Evolutionary conservation across 2,888 invertebrate species (phyloP).

Genomic region (Synergus japonicus): DNA sequence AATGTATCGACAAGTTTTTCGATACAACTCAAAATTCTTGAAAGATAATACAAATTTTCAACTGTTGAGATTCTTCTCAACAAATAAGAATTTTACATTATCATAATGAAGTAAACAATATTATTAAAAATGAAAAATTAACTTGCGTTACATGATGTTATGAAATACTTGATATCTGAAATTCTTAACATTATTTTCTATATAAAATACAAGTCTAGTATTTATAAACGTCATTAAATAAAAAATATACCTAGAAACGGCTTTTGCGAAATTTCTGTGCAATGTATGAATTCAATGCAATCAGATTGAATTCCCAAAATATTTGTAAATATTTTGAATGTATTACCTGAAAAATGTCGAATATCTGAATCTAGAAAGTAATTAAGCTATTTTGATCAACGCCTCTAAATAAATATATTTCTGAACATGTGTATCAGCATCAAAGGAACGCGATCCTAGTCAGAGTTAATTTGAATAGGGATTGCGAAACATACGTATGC

Average conservation of each 20-base stretch:
- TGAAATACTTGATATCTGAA: too few species aligned
- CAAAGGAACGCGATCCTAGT: conserved; percentile 52
- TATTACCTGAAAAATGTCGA: conserved; percentile 5
- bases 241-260: too few species aligned
- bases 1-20: too few species aligned
- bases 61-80: too few species aligned
- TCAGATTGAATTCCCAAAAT: conserved; percentile 22
- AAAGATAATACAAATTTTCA: not conserved
- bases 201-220: too few species aligned
- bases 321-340: conserved; percentile 2
- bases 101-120: too few species aligned
- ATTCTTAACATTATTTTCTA: too few species aligned
- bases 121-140: too few species aligned
- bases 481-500: conserved; percentile 34
- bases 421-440: conserved; percentile 23
- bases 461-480: conserved; percentile 54
- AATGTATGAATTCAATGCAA: not conserved
- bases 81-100: too few species aligned
- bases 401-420: conserved; percentile 33
- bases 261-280: not conserved
- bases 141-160: too few species aligned
- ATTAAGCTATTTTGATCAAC: conserved; percentile 26
- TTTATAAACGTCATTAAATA: too few species aligned
- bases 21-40: not conserved
- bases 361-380: not conserved